Evolutionary conservation across 2,888 invertebrate genomes (phyloP), one percentile per base, ranked within the genome.

Genomic region (Hyalella azteca): DNA sequence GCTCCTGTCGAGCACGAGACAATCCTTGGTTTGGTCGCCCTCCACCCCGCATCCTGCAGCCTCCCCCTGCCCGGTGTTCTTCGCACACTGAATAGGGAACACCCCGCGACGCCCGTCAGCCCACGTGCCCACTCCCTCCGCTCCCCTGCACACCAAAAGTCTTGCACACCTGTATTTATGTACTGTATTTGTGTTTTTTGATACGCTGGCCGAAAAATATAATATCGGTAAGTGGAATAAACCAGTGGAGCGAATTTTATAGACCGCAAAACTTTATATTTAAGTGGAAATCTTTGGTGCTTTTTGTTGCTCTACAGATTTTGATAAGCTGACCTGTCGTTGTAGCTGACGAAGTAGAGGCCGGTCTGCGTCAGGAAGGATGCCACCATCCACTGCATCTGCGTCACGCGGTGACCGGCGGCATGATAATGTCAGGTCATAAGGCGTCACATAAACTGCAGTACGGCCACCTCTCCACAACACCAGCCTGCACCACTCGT

Each of bases 31-130:
- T n/a, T 66, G 36, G 39, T 66, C 66, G 15, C 39, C 66, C 39
- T 66, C 66, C 32, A 66, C 39, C 7, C 66, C 66, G 22, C 66
- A 66, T 26, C 66, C 66, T 13, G 50, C 50, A n/a, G 50, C 50
- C 50, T 50, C 50, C 22, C 29, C n/a, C 32, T 36, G 19, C 32
- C 13, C 39, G 29, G 29, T 32, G 22, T 13, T 66, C 39, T 11
- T 36, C 13, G 11, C n/a, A n/a, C 66, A 66, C 32, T 66, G 22
- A 7, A 66, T 11, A n/a, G 66, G 66, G 39, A 9, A 66, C 39
- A 66, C 39, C 11, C 66, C 39, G 4, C 5, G 22, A 7, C 66
- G 66, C 4, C 66, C 66, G 39, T 66, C 66, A 3, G 66, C 29
- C 66, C 66, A 66, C 32, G 32, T 5, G 32, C 66, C 66, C 13